Evolutionary conservation across 2,888 invertebrate genomes (phyloP), one percentile per base, ranked within the genome.

Genomic region (Torymus auratus): DNA sequence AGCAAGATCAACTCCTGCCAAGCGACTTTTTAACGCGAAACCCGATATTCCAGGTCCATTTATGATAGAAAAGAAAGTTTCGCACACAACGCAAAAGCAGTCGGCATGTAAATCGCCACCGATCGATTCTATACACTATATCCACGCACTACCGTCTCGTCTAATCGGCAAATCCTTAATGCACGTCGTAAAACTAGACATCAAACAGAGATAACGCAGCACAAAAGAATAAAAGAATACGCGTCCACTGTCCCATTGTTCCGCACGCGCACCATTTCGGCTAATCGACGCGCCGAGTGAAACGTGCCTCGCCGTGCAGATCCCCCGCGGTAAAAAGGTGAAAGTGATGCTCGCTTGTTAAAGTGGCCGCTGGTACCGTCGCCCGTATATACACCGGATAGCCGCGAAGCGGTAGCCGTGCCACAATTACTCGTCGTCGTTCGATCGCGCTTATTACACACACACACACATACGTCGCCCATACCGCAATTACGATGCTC

Each of bases 331-430:
- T 74, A 79, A 79, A 74, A 79, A 79, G 75, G 80, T 80, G 80
- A 80, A 80, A 80, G 80, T 80, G 80, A 80, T 80, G 71, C 75
- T 70, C 71, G 71, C 17, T 52, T 53, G 79, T 61, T 68, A 61
- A 76, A 62, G 56, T 12, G 15, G 60, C 62, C 53, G 11, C n/a
- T n/a, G 17, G 28, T 7, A 15, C 58, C n/a, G 28, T 41, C 20
- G 55, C 17, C 73, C 2, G 55, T 23, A 55, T 62, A 52, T 15
- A 15, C 11, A 53, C 17, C 60, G 17, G 67, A 64, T 64, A 15
- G 10, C 50, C 41, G 10, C 11, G 2, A 23, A 55, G 68, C 68
- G 68, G 68, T 68, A 68, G 68, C 68, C 52, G 10, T 20, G 64
- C 41, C 65, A 62, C 74, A 74, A 74, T 74, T 74, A 74, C 74